These are phyloP conservation scores for Pyrrhosoma nymphula DNA, from an alignment of 2,888 invertebrate genomes.

Conservation along the genomic window DNA sequence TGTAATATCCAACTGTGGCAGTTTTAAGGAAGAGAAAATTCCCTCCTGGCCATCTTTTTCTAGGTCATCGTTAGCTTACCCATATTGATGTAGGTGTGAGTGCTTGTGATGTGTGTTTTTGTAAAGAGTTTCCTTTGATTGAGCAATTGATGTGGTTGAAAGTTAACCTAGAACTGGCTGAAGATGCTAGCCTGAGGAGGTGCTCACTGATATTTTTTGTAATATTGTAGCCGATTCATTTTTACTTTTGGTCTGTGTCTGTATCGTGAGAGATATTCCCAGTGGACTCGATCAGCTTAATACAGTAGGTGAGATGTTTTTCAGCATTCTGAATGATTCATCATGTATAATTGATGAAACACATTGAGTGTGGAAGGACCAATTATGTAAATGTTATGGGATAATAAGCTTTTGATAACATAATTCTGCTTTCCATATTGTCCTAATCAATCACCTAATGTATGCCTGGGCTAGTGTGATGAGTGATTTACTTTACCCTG, in stretches of 20 bases:
- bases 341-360: constrained; percentile 40
- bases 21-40: constrained; percentile 38
- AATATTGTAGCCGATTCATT: constrained; percentile 42
- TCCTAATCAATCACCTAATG: constrained; percentile 38
- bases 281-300: constrained; percentile 44
- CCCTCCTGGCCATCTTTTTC: constrained; percentile 56
- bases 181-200: constrained; percentile 37
- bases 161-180: constrained; percentile 20
- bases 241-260: constrained; percentile 53
- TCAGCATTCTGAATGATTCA: neutral
- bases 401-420: constrained; percentile 38
- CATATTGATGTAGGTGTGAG: constrained; percentile 43
- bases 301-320: constrained; percentile 46
- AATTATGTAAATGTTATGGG: constrained; percentile 48
- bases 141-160: constrained; percentile 32
- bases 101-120: constrained; percentile 35
- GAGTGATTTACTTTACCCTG: constrained; percentile 43
- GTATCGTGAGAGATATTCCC: constrained; percentile 25
- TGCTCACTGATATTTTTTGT: constrained; percentile 43
- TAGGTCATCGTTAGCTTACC: constrained; percentile 47
- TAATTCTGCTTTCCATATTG: constrained; percentile 32
- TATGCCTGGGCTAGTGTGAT: constrained; percentile 46
- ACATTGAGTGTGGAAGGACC: constrained; percentile 47
- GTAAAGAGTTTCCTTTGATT: constrained; percentile 27
- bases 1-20: constrained; percentile 34